Base-by-base conservation (phyloP, 2,113 vertebrate genomes). In the Pantherophis guttatus region DNA sequence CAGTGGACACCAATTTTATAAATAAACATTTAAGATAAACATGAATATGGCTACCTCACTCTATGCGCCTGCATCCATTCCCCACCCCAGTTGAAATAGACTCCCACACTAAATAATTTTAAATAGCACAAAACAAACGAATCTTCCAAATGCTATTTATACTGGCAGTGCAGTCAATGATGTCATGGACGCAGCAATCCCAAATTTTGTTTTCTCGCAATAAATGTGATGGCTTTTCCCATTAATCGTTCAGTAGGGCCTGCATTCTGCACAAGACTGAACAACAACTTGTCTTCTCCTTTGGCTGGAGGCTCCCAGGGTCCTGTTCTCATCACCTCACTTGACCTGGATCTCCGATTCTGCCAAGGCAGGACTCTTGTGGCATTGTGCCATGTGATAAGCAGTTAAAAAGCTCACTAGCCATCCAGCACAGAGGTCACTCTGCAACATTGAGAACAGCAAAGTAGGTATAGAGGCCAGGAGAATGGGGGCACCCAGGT, bases 141-240 rank as follows among this genome's bases (percentile, higher is more conserved):
- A 97, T 96, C 95, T 96, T 92, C 94, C 91, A 96, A 96, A 97
- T 96, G 95, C 94, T 97, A 96, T 97, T 97, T 97, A 96, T 97
- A 95, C 96, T 97, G 97, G 96, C 96, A 96, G 12, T 0, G 58
- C 91, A 87, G 93, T 85, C 94, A 92, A 91, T 97, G 96, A 96
- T 96, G 95, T 97, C 94, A 97, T 93, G 89, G 52, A 92, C 94
- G 91, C 33, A 96, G 95, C 94, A 96, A 96, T 88, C 97, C 95
- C 53, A 94, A 94, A 89, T 95, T 92, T 97, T 96, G 94, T 97
- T 97, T 96, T 96, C 96, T 95, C 85, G 94, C 93, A 96, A 96
- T 96, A 95, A 97, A 96, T 93, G 92, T 86, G 93, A 94, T 96
- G 0, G 0, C 92, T 97, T 96, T 95, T 94, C 96, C 95, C 97